Evolutionary conservation across 2,888 invertebrate species (phyloP), one percentile per base, ranked within the genome.

Genomic region (Halictus quadricinctus): DNA sequence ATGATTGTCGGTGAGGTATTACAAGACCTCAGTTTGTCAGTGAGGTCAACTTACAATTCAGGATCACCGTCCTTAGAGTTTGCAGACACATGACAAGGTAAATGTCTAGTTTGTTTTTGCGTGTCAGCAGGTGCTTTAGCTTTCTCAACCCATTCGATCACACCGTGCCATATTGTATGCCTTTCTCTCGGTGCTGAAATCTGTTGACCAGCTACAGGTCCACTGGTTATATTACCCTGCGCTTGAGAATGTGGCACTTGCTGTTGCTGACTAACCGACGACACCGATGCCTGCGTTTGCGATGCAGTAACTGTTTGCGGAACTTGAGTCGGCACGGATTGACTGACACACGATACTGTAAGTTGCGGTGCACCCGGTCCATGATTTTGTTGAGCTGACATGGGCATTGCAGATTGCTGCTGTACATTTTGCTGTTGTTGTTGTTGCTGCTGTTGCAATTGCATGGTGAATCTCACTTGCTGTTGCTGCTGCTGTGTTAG

Each of bases 141-240:
- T 94, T 98, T 99, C 94, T 99, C 99, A 93, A 98, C 97, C 98
- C 98, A 99, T 95, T 99, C 99, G 58, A 99, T 95, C 36, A 97
- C 95, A 0, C 98, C 98, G 81, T 96, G 96, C 98, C 98, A 98
- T 90, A 97, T 96, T 0, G 96, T 95, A 43, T 96, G 96, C 48
- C 96, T 94, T 87, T 96, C 96, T 54, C 95, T 93, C 46, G 93
- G 93, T n/a, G 93, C 92, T 70, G 92, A 92, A 87, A 95, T 92
- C 81, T 95, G 95, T 85, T 95, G 95, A 73, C 93, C 93, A 25
- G 90, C 84, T 54, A 91, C 91, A 73, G 89, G 78, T 25, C 91
- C 91, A 81, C 91, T 91, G 25, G 91, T 43, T 80, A 92, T 91
- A 70, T 91, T 93, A 77, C 91, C 91, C 93, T 93, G 93, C 73